These are phyloP conservation scores for Sebastes diaconus DNA, from an alignment of 2,797 vertebrate species.

Conservation along the genomic window DNA sequence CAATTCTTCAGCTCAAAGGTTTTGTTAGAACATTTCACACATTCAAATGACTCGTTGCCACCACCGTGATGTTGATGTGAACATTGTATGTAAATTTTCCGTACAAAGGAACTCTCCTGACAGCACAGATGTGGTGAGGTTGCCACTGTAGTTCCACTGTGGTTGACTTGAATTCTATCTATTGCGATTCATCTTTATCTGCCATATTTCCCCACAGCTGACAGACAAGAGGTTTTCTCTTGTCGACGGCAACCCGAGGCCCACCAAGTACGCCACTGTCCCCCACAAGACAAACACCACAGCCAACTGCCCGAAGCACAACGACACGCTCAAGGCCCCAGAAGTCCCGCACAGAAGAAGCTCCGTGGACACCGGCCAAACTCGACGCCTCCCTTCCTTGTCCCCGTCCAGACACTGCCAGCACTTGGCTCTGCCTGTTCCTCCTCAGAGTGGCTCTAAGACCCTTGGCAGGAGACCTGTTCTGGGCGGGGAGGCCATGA, in stretches of 20 bases:
- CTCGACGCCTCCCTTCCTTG: neutral
- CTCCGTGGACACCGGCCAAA: conserved; percentile 17
- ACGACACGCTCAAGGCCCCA: conserved; percentile 43
- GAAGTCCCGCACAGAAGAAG: conserved; percentile 23
- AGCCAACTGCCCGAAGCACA: conserved; percentile 71
- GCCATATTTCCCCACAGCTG: conserved; percentile 28
- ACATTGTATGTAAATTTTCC: neutral
- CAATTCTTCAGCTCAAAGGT: neutral
- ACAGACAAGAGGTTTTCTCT: conserved; percentile 39
- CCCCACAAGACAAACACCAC: conserved; percentile 71
- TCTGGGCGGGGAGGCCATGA: conserved; percentile 43
- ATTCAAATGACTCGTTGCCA: neutral
- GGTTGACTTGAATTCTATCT: neutral
- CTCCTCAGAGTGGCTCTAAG: conserved; percentile 2
- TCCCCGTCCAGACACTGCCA: neutral
- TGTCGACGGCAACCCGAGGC: conserved; percentile 34
- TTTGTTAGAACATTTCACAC: neutral
- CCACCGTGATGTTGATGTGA: neutral
- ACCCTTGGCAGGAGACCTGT: conserved; percentile 20
- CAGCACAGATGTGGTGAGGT: neutral
- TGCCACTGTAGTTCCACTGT: neutral
- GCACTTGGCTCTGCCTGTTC: neutral
- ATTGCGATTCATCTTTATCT: neutral
- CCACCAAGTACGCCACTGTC: conserved; percentile 19
- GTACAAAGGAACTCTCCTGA: neutral